A percentile compares a stretch with the other conserved stretches of the same genome.
These are phyloP conservation scores for Falco biarmicus DNA, from an alignment of 2,797 vertebrate genomes.

Conservation along the genomic window DNA sequence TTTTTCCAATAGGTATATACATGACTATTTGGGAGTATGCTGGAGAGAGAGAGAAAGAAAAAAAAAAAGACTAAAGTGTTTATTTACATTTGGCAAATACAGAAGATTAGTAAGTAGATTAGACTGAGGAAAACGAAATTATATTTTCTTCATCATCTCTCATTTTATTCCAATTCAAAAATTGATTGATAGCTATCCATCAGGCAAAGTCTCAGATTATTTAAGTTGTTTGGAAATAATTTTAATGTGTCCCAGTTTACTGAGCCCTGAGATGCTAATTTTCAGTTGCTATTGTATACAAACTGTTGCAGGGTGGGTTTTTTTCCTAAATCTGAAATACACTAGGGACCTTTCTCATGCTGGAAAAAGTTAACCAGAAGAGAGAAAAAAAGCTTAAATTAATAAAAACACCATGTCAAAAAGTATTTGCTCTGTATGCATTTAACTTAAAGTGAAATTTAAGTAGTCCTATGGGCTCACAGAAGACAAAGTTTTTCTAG, in stretches of 20 bases:
- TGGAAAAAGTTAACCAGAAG: background rate
- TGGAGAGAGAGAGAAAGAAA: background rate
- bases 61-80: background rate
- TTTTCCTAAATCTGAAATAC: background rate
- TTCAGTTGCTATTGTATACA: background rate
- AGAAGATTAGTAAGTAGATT: background rate
- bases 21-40: background rate
- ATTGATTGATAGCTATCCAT: background rate
- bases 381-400: background rate
- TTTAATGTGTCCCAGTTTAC: background rate
- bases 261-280: background rate
- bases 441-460: background rate
- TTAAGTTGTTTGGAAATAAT: background rate
- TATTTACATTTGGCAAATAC: background rate
- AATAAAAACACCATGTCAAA: background rate
- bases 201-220: background rate
- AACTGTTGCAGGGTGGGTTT: fast-evolving
- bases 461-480: background rate
- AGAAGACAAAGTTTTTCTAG: background rate
- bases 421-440: background rate
- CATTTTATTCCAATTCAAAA: background rate
- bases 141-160: background rate
- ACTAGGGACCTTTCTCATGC: background rate
- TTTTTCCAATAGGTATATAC: background rate
- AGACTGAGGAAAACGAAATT: background rate